Base-by-base conservation (phyloP, 2,113 vertebrate species). In the Zosterops japonicus region DNA sequence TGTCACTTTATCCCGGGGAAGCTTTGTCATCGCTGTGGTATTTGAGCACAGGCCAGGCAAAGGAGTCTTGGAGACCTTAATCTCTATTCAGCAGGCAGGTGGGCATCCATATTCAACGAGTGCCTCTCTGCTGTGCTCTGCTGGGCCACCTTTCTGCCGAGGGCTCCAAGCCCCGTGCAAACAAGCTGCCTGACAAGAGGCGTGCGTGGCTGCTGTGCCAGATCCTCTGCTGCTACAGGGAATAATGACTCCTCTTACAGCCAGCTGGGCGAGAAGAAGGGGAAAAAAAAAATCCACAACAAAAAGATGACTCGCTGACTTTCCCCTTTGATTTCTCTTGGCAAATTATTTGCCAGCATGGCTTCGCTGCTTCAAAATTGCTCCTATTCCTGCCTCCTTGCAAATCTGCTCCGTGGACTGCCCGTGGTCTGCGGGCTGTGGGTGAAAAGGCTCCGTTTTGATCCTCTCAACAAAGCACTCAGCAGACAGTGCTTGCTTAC, bases 61-160 rank as follows among this genome's bases (percentile, higher is more conserved):
- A 80, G 56, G 44, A 85, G 63, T 33, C 77, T 83, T 60, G 65
- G 87, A 74, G 55, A 69, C 88, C 75, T 64, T 84, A 55, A 53
- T 95, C 86, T 92, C 64, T 50, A 44, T 88, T 92, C 91, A 94
- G 74, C 84, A 88, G 85, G 72, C 96, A 97, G 94, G 87, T 94
- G 97, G 96, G 76, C 94, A 97, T 97, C 94, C 95, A 97, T 97
- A 97, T 97, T 96, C 96, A 96, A 49, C 6, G 41, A 74, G 65
- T 13, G 60, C 36, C 69, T 84, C 71, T 89, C 52, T 67, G 79
- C 83, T 22, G 16, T 75, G 63, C 76, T 92, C 78, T 81, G 79
- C 71, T 61, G 59, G 93, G 80, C 90, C 87, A 76, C 69, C 70
- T 92, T 83, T 82, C 70, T 88, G 75, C 22, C 2, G 4, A 82